These are phyloP conservation scores for Caretta caretta DNA, from an alignment of 2,113 vertebrate genomes.

Conservation along the genomic window DNA sequence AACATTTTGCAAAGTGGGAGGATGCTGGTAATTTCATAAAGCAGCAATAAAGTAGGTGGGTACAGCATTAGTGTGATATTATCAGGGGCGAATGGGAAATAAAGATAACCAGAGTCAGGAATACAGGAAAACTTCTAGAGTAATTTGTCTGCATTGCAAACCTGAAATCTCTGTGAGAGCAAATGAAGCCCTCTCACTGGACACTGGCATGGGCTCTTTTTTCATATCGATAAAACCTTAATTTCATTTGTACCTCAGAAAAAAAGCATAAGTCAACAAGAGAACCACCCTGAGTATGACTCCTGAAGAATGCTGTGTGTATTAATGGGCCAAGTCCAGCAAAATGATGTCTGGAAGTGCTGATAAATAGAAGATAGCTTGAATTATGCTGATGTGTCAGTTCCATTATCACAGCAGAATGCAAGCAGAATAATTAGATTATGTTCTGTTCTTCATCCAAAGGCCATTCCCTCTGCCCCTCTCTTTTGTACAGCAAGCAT, in stretches of 20 bases:
- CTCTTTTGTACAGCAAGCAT: constrained; percentile 16
- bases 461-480: neutral
- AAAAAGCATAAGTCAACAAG: constrained; percentile 52
- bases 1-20: constrained; percentile 19
- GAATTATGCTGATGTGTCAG: constrained; percentile 52
- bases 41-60: neutral
- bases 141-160: constrained; percentile 11
- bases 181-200: neutral
- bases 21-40: constrained; percentile 6
- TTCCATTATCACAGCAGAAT: constrained; percentile 48
- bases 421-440: constrained; percentile 36
- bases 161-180: constrained; percentile 13
- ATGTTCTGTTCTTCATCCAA: neutral
- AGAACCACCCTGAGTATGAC: constrained; percentile 5
- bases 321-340: constrained; percentile 54
- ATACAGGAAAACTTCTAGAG: neutral
- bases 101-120: neutral
- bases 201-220: neutral
- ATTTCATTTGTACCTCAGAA: constrained; percentile 47
- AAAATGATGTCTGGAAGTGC: constrained; percentile 31
- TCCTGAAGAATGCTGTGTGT: constrained; percentile 52
- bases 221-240: constrained; percentile 32
- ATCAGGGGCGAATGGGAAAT: neutral
- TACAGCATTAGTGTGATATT: constrained; percentile 3
- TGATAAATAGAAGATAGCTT: constrained; percentile 56